Base-by-base conservation (phyloP, 2,888 invertebrate genomes). In the Catocala fraxini region DNA sequence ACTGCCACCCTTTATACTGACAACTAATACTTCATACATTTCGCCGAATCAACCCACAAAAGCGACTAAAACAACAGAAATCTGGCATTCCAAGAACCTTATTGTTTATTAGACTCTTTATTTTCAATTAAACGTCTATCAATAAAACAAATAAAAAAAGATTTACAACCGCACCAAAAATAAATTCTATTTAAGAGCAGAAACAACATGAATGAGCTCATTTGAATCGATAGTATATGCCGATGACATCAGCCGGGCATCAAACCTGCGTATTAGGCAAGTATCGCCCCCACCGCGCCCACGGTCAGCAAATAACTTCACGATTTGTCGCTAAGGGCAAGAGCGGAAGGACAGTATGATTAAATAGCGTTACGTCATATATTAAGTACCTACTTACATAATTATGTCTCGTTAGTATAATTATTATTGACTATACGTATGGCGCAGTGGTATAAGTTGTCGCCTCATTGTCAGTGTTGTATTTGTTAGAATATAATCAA, bases 241-340 rank as follows among this genome's bases (percentile, higher is more conserved):
- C 49, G 81, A 80, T 84, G 84, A 84, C 82, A 83, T 83, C 82
- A 84, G 67, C 63, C 63, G 77, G 73, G 78, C 58, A 82, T 82
- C 82, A 79, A 84, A 82, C 77, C 64, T 72, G 75, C 70, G 73
- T 79, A 81, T 84, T 68, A 68, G 68, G 65, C 65, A 59, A 68
- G 53, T 54, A 70, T 76, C 84, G 78, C 70, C 80, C 73, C 73
- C 76, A 69, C 70, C 71, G 78, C 72, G 70, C 68, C 69, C 74
- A 71, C 69, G 68, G 59, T 53, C 49, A 47, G 71, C 47, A 73
- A 75, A 75, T 73, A 76, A 58, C 75, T 71, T 71, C 65, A 69
- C 68, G 65, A 25, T 25, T 25, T 51, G 63, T 69, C 51, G 59
- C 43, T 67, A 77, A 77, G 77, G 78, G 78, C 74, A 63, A 47